Evolutionary conservation across 2,888 invertebrate species (phyloP).

Genomic region (Synanthedon formicaeformis): DNA sequence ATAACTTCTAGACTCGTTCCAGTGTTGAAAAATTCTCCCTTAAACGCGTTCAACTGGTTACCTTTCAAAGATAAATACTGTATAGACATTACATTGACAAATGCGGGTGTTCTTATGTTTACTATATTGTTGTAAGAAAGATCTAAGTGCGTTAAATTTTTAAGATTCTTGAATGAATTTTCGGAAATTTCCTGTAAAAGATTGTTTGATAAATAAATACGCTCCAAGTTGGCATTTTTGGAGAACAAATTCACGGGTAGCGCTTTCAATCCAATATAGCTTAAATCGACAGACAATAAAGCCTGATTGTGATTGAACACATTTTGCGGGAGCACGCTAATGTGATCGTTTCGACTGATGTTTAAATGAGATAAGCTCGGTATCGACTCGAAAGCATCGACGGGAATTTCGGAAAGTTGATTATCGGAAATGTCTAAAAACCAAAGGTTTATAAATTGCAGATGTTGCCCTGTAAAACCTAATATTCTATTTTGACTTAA

Average conservation of each 20-base stretch:
- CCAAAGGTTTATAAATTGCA: constrained; percentile 74
- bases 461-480: constrained; percentile 73
- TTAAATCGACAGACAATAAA: constrained; percentile 78
- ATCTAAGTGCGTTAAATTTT: constrained; percentile 80
- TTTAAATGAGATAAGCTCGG: constrained; percentile 79
- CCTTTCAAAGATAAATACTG: constrained; percentile 78
- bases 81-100: constrained; percentile 82
- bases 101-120: constrained; percentile 80
- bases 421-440: constrained; percentile 84
- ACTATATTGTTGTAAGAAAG: constrained; percentile 83
- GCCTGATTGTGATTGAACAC: constrained; percentile 79
- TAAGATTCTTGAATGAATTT: constrained; percentile 80
- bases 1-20: constrained; percentile 84
- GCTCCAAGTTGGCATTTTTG: constrained; percentile 74
- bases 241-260: constrained; percentile 79
- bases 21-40: constrained; percentile 87
- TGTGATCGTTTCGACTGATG: constrained; percentile 79
- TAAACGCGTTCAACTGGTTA: constrained; percentile 83
- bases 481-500: constrained; percentile 81
- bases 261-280: constrained; percentile 78
- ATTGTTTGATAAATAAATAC: constrained; percentile 79
- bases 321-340: constrained; percentile 73
- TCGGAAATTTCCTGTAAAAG: constrained; percentile 81
- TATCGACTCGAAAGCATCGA: constrained; percentile 75
- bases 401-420: constrained; percentile 77